These are phyloP conservation scores for Apostichopus californicus DNA, from an alignment of 35 echinoderm and acorn worm genomes.

Conservation along the genomic window DNA sequence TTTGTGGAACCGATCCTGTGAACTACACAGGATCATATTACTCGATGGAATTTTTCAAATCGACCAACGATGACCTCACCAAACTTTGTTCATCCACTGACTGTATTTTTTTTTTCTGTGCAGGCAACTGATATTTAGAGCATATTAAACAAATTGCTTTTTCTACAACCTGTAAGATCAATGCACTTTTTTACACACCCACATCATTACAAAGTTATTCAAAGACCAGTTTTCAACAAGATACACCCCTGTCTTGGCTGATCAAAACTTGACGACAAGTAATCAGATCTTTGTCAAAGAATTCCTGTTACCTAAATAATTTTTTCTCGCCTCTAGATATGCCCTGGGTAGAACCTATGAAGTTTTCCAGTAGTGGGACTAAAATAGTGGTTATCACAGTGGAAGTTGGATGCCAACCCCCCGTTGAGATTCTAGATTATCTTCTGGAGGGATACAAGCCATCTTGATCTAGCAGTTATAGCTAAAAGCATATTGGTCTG, in stretches of 20 bases:
- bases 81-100: no score
- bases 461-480: not conserved
- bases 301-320: not conserved
- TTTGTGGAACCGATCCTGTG: no score
- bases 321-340: not conserved
- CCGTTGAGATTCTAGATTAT: not conserved
- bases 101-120: no score
- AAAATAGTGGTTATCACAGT: not conserved
- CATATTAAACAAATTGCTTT: no score
- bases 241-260: constrained; percentile 15
- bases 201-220: not conserved
- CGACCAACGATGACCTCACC: not conserved
- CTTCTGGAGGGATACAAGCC: not conserved
- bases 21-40: no score
- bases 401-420: not conserved
- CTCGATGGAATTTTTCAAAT: no score
- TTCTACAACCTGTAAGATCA: not conserved
- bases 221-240: not conserved
- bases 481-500: not conserved
- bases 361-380: not conserved
- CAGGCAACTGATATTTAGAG: no score
- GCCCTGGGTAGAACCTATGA: not conserved
- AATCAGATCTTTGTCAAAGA: constrained; percentile 26
- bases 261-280: constrained; percentile 19
- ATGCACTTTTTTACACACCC: not conserved